Evolutionary conservation across 2,888 invertebrate genomes (phyloP), one percentile per base, ranked within the genome.

Genomic region (Steinernema carpocapsae): DNA sequence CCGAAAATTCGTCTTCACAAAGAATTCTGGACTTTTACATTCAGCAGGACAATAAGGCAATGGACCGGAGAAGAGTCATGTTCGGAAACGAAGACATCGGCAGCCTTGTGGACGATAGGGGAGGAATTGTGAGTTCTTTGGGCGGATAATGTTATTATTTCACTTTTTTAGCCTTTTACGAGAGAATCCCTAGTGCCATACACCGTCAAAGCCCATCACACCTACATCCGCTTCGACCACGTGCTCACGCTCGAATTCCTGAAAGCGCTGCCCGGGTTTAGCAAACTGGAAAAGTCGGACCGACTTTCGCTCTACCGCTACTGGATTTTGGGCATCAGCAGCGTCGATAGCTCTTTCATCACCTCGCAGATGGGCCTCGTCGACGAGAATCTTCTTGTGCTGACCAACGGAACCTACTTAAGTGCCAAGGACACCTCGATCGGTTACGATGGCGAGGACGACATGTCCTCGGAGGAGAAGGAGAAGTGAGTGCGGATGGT

Each of bases 61-160:
- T 81, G 81, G 79, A 81, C 64, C 74, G 80, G 42, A 43, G 82
- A 22, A 46, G 78, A 48, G 76, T 82, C 75, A 80, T 81, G 72
- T 82, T 81, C 76, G 64, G 64, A 17, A 26, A 64, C 37, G 64
- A 64, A 26, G 64, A 64, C 64, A 64, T 64, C 32, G 64, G 64
- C 1, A 64, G 64, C 29, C 64, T 64, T 17, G 64, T 64, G 12
- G 64, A 64, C 29, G 64, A 64, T 32, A 29, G 32, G 17, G 64
- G 64, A 26, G 64, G 64, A 22, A 64, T 64, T 29, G 64, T 64
- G 37, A 64, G 64, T 32, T 22, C 52, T 10, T 1, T 10, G 52
- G 17, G 17, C 52, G 22, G 6, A 19, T 37, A 3, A 37, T 10
- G 10, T 37, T 3, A n/a, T n/a, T n/a, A n/a, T n/a, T n/a, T n/a